Evolutionary conservation across 2,888 invertebrate genomes (phyloP).

Genomic region (Tyria jacobaeae): DNA sequence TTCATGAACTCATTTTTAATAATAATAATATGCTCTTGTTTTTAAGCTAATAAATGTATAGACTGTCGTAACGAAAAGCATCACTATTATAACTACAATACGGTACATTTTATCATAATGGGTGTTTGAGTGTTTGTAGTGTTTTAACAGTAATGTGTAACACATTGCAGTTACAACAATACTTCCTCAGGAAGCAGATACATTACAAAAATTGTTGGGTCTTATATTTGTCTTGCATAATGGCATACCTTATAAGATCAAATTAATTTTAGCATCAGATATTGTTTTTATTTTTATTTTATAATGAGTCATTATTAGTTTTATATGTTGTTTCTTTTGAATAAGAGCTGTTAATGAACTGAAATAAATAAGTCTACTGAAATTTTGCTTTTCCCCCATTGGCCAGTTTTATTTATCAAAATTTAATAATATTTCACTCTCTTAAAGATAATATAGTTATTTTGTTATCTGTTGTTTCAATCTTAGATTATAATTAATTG

Average conservation of each 20-base stretch:
- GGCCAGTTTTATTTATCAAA: slow-evolving; percentile 18
- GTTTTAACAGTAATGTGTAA: not conserved
- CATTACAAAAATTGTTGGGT: not conserved
- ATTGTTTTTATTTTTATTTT: not conserved
- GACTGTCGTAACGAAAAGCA: not conserved
- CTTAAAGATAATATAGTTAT: slow-evolving; percentile 26
- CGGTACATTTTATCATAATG: not conserved
- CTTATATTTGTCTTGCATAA: not conserved
- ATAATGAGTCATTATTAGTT: too few species aligned
- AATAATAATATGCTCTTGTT: not conserved
- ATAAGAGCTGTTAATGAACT: not conserved
- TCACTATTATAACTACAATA: not conserved
- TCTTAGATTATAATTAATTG: slow-evolving; percentile 56
- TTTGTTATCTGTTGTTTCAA: slow-evolving; percentile 54
- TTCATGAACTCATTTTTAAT: not conserved
- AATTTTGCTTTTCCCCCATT: slow-evolving; percentile 3
- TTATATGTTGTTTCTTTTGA: not conserved
- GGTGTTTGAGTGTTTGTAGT: not conserved
- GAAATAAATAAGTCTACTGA: not conserved
- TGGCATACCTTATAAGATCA: not conserved
- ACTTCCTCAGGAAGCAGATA: not conserved
- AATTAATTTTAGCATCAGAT: not conserved
- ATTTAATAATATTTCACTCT: slow-evolving; percentile 5
- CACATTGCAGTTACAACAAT: not conserved
- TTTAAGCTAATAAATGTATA: too few species aligned